A percentile compares a stretch with the other conserved stretches of the same genome.
Conservation (phyloP, 2,797 vertebrate species). For the Sardinella longiceps region DNA sequence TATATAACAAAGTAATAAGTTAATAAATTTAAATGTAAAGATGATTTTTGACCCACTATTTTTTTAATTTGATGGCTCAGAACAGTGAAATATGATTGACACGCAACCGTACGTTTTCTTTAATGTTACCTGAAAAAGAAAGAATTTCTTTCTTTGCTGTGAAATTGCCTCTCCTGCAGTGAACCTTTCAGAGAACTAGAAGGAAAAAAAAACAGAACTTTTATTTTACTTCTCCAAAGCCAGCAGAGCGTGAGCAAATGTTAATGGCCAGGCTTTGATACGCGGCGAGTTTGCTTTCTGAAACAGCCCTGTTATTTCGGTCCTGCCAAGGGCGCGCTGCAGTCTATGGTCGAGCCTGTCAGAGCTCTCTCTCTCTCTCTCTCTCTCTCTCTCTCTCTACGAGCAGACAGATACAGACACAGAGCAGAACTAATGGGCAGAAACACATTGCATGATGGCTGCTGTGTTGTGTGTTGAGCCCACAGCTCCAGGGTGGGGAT, state of each 20-base stretch:
- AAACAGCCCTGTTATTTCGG: conserved; percentile 15
- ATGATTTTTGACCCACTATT: neutral
- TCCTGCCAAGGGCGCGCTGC: neutral
- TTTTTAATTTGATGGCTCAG: neutral
- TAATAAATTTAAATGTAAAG: too few species aligned
- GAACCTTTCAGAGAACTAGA: neutral
- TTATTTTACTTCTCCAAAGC: neutral
- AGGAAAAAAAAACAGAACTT: neutral
- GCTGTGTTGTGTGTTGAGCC: neutral
- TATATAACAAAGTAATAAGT: too few species aligned
- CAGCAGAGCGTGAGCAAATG: neutral
- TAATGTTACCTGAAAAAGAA: neutral
- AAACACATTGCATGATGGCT: conserved; percentile 36
- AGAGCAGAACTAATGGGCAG: conserved; percentile 33
- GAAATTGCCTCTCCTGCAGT: neutral
- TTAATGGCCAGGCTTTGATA: neutral
- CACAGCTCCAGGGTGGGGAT: neutral
- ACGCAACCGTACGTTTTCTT: neutral
- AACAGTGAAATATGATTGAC: neutral
- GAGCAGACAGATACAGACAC: conserved; percentile 19
- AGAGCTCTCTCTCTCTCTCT: too few species aligned
- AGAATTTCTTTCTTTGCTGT: neutral
- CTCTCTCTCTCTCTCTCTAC: neutral
- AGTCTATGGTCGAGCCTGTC: neutral
- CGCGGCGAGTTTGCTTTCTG: neutral